phyloP scores from a whole-genome alignment of 1,140 invertebrate species.

The Cylas formicarius region DNA sequence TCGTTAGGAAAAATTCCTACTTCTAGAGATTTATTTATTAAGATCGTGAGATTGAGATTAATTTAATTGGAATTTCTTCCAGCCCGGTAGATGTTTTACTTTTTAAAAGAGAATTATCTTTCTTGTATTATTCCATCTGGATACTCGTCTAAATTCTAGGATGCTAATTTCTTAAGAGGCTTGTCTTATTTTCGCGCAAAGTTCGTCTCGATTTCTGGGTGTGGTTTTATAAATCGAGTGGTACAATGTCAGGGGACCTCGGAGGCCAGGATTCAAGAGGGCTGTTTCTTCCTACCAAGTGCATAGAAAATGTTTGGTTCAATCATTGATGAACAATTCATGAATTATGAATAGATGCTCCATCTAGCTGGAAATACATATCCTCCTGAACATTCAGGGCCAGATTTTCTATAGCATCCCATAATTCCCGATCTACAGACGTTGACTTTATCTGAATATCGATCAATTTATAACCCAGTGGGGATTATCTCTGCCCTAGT shows the following conservation, averaged over 20 bases:
- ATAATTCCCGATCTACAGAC: constrained; percentile 16
- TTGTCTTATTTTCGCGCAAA: too few species aligned
- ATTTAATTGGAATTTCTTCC: too few species aligned
- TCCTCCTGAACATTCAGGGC: constrained; percentile 16
- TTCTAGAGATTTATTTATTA: too few species aligned
- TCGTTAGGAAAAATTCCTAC: too few species aligned
- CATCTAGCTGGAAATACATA: constrained; percentile 17
- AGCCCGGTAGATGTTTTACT: too few species aligned
- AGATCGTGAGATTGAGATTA: too few species aligned
- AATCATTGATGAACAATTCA: constrained; percentile 15
- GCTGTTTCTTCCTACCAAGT: constrained; percentile 16
- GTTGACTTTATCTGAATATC: constrained; percentile 19
- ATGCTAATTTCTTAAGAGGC: too few species aligned
- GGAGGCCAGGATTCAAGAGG: constrained; percentile 14
- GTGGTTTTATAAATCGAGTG: too few species aligned
- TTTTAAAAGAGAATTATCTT: too few species aligned
- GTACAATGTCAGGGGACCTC: constrained; percentile 12
- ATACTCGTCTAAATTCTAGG: too few species aligned
- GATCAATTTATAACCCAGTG: constrained; percentile 14
- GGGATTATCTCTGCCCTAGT: constrained; percentile 6
- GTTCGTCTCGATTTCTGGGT: too few species aligned
- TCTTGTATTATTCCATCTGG: too few species aligned
- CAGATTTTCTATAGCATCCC: constrained; percentile 15
- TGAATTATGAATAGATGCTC: constrained; percentile 14
- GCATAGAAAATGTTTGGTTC: constrained; percentile 13